Percentiles rank a stretch among this genome's conserved stretches.
phyloP scores from a whole-genome alignment of 2,797 vertebrate genomes.

The Paramormyrops hopkinsi region DNA sequence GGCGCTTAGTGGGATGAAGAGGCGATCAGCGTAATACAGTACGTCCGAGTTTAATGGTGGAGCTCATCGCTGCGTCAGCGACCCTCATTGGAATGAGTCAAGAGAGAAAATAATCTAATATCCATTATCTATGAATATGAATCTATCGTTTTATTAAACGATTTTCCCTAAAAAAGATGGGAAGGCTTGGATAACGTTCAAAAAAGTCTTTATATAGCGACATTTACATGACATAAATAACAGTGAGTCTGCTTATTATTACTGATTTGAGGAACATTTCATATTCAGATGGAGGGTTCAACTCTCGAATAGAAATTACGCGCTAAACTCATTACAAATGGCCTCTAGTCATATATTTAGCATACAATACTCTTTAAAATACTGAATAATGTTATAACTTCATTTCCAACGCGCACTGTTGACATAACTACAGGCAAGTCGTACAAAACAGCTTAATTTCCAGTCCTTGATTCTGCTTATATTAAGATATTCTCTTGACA shows the following conservation, averaged over 20 bases:
- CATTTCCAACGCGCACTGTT: background rate
- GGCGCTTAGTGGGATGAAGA: conserved; percentile 28
- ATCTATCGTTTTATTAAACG: background rate
- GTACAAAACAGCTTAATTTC: background rate
- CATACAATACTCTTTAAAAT: background rate
- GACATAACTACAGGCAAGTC: background rate
- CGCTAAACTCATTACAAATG: background rate
- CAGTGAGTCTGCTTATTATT: background rate
- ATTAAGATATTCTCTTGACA: background rate
- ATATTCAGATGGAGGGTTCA: background rate
- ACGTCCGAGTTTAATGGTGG: background rate
- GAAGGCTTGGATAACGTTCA: background rate
- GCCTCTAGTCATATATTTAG: background rate
- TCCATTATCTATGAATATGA: background rate
- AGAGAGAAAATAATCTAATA: background rate
- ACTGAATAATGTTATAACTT: background rate
- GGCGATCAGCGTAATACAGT: conserved; percentile 17
- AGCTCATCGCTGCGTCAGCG: conserved; percentile 11
- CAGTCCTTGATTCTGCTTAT: background rate
- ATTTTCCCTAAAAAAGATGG: background rate
- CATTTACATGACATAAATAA: background rate
- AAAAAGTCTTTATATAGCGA: background rate
- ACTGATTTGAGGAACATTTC: background rate
- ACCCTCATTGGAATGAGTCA: background rate
- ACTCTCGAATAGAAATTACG: background rate